Evolutionary conservation across 2,797 vertebrate species (phyloP).

Genomic region (Sciurus carolinensis): DNA sequence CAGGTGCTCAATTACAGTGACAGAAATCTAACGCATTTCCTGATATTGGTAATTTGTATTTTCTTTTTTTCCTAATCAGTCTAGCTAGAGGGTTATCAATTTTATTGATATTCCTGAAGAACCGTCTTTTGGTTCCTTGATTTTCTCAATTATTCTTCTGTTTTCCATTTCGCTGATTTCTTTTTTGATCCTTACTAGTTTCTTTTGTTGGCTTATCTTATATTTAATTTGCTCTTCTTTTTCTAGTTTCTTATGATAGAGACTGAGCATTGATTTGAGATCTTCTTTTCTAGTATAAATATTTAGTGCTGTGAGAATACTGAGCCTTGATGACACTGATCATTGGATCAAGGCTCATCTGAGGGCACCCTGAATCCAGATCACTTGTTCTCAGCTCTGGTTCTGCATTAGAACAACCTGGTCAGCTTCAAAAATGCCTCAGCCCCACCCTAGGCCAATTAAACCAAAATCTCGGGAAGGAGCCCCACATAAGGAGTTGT

Average conservation of each 20-base stretch:
- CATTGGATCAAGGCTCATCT: background rate
- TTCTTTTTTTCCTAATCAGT: background rate
- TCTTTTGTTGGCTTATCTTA: background rate
- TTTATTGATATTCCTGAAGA: constrained; percentile 42
- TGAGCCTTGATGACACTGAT: too few species aligned
- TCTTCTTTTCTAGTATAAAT: background rate
- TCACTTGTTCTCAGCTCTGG: background rate
- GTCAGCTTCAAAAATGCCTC: background rate
- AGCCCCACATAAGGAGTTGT: background rate
- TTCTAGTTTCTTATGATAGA: background rate
- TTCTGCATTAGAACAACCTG: background rate
- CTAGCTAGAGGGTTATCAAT: background rate
- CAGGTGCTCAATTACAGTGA: background rate
- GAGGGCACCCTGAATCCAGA: background rate
- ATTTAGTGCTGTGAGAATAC: background rate
- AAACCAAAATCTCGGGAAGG: background rate
- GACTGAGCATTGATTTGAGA: background rate
- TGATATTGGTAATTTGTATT: background rate
- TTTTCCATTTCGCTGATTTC: background rate
- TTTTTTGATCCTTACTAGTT: background rate
- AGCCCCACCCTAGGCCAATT: background rate
- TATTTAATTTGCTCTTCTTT: background rate
- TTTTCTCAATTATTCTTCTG: constrained; percentile 8
- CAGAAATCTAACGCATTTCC: background rate
- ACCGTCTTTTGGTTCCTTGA: background rate